Evolutionary conservation across 1,140 invertebrate genomes (phyloP).

Genomic region (Acromyrmex echinatior): DNA sequence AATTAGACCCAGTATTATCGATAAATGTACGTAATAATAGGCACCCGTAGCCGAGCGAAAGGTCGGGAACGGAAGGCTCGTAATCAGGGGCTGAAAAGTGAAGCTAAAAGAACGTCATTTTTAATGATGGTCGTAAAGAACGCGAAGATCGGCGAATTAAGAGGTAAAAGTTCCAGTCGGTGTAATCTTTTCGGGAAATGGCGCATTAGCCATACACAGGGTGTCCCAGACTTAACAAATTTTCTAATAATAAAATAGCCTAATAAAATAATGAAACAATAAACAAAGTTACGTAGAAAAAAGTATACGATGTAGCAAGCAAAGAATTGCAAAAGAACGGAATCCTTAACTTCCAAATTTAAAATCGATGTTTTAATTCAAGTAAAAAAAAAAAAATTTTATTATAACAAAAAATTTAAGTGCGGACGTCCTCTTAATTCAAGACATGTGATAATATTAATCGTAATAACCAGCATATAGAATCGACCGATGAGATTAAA

Average conservation of each 20-base stretch:
- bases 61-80: conserved; percentile 35
- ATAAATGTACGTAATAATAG: conserved; percentile 55
- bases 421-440: too few species aligned
- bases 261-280: neutral
- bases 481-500: too few species aligned
- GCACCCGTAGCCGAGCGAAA: conserved; percentile 9
- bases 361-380: too few species aligned
- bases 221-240: neutral
- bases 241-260: neutral
- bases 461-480: too few species aligned
- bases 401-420: too few species aligned
- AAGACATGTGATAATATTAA: too few species aligned
- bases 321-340: too few species aligned
- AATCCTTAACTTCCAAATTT: too few species aligned
- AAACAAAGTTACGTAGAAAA: neutral
- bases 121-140: conserved; percentile 47
- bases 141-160: conserved; percentile 28
- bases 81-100: conserved; percentile 45
- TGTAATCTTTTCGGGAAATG: conserved; percentile 27
- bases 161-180: neutral
- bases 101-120: conserved; percentile 33
- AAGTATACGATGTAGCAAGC: neutral
- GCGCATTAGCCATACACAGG: neutral
- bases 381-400: too few species aligned
- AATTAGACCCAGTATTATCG: conserved; percentile 53